Percentiles rank a stretch among this genome's conserved stretches.
Conservation (phyloP, 2,888 invertebrate genomes). For the Halictus quadricinctus region DNA sequence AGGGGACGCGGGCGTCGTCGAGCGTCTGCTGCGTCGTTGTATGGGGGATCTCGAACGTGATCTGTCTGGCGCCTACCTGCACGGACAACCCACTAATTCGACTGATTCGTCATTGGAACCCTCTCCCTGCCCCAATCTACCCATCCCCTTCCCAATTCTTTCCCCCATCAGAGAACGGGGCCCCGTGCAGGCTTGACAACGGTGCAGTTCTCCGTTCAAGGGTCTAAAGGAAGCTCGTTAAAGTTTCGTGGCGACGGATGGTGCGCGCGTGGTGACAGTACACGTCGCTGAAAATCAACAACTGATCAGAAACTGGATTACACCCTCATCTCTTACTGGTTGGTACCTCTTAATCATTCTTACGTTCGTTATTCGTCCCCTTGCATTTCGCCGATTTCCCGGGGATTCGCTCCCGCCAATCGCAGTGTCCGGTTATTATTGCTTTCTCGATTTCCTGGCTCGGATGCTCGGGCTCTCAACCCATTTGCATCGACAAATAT, state of each 20-base stretch:
- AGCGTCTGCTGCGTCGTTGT: constrained; percentile 49
- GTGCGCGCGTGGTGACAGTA: background rate
- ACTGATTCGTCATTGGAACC: background rate
- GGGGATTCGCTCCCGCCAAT: constrained; percentile 46
- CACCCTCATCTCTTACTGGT: background rate
- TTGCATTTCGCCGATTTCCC: background rate
- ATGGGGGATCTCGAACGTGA: constrained; percentile 37
- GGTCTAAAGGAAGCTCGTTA: constrained; percentile 26
- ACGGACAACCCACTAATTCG: constrained; percentile 21
- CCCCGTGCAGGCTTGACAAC: constrained; percentile 3
- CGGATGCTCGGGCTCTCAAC: background rate
- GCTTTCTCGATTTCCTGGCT: constrained; percentile 41
- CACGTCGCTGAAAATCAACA: constrained; percentile 41
- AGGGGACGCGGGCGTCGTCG: constrained; percentile 37
- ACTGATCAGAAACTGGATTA: constrained; percentile 2
- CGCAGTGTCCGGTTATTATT: constrained; percentile 38
- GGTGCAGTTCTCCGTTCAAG: background rate
- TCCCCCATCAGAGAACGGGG: background rate
- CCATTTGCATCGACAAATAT: background rate
- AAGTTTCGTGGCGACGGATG: constrained; percentile 21
- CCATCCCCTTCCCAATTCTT: no score
- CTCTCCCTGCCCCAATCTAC: background rate
- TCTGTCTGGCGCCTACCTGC: constrained; percentile 38
- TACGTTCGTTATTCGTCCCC: background rate
- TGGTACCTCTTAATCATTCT: background rate